Base-by-base conservation (phyloP, 2,113 vertebrate species). In the Romanogobio albipinnatus region DNA sequence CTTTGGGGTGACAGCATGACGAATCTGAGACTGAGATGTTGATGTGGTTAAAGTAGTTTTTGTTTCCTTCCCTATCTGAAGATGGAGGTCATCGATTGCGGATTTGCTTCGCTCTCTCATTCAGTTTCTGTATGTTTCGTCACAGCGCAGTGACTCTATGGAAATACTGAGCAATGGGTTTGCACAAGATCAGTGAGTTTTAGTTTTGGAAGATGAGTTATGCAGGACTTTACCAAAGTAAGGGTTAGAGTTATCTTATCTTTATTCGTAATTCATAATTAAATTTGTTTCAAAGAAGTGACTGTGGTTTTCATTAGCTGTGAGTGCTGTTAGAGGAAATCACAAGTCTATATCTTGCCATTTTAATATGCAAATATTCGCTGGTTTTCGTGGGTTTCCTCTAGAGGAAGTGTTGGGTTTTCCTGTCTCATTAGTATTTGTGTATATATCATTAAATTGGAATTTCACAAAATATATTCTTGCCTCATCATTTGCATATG, bases 331-430 rank as follows among this genome's bases (percentile, higher is more conserved):
- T 36, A 14, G 33, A 80, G 39, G 19, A 82, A 43, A 14, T 51
- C 4, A 14, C 62, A n/a, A 22, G 75, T 26, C 29, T 29, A 22
- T 36, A 29, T 76, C 49, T 26, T 53, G 47, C 15, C 47, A 24
- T 82, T 62, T 80, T 19, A 17, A 66, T 8, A 19, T 4, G 9
- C n/a, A 26, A 22, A 64, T 0, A 19, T 43, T 64, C 58, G 66
- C 15, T 0, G 4, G 61, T 24, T 66, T 49, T 68, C 1, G 5
- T 24, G 64, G 71, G 59, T 82, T 86, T 56, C 58, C 73, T 75
- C 26, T 22, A 75, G 5, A 86, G 84, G 84, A 86, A 75, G 70
- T 66, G 62, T 22, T 76, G 24, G n/a, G 11, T 66, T 74, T 24
- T 36, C 71, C 47, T 61, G 24, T 36, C 4, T 39, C 49, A 47